Evolutionary conservation across 1,140 invertebrate genomes (phyloP).

Genomic region (Melipona quadrifasciata): DNA sequence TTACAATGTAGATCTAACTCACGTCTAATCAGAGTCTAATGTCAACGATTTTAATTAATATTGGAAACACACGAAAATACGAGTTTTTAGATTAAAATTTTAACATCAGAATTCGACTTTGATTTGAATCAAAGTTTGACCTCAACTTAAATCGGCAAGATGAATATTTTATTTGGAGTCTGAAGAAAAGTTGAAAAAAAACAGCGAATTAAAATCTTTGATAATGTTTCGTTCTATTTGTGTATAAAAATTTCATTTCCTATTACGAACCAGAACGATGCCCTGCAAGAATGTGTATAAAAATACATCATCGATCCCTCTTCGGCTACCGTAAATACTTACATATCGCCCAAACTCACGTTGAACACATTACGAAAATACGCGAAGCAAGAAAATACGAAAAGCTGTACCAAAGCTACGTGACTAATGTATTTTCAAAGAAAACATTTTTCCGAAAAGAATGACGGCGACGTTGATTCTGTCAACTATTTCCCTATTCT

Average conservation of each 20-base stretch:
- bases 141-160: too few relatives aligned
- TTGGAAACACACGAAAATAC: too few relatives aligned
- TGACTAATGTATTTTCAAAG: conserved; percentile 1
- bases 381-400: not conserved
- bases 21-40: too few relatives aligned
- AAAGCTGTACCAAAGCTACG: not conserved
- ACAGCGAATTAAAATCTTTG: not conserved
- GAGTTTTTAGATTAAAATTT: too few relatives aligned
- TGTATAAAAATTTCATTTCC: not conserved
- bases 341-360: not conserved
- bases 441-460: not conserved
- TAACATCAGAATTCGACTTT: too few relatives aligned
- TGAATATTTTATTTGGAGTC: too few relatives aligned
- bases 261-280: not conserved
- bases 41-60: too few relatives aligned
- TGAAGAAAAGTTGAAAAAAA: too few relatives aligned
- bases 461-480: not conserved
- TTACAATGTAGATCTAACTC: too few relatives aligned
- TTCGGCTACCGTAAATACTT: not conserved
- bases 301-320: conserved; percentile 1
- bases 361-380: not conserved
- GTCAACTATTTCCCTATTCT: not conserved
- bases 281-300: not conserved
- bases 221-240: not conserved
- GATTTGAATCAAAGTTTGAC: not conserved